Base-by-base conservation (phyloP, 1,140 invertebrate genomes). In the Oryctes rhinoceros region DNA sequence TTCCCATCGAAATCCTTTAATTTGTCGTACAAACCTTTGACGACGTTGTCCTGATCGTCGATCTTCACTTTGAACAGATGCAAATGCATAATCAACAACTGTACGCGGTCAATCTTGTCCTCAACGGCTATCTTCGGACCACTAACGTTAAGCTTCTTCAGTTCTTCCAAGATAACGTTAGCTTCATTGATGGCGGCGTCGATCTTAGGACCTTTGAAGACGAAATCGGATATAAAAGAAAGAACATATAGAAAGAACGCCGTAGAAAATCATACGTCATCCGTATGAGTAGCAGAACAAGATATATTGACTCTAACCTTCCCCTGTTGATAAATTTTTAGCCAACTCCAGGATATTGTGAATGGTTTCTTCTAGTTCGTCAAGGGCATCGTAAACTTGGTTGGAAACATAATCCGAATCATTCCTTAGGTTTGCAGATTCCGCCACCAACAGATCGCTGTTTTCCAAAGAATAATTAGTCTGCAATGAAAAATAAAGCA, bases 161-260 rank as follows among this genome's bases (percentile, higher is more conserved):
- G 94, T 53, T 91, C 90, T 1, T 90, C 88, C 15, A 96, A 88
- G 4, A 95, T 93, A 0, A 90, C 86, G 80, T 94, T 89, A 0
- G 95, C 96, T 85, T 96, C 91, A 11, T 90, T 88, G 4, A 97
- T 83, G 0, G 95, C 94, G 18, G 91, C 92, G 74, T 97, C 96
- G 0, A 96, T 91, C 85, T 94, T 94, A 0, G 94, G 93, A 37
- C 92, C 91, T 65, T 10, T 24, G 0, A 30, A 30, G 24, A 30
- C 0, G 24, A 30, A 30, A 30, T 30, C 24, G 24, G 24, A 30
- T 71, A 35, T 35, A 10, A 13, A 49, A 59, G 65, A 75, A 9
- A 44, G 9, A 44, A 44, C 3, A 44, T 44, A 7, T 44, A 4
- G 0, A 44, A 5, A 44, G 39, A 44, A 44, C 5, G 39, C 9